These are phyloP conservation scores for Dryobotodes eremita DNA, from an alignment of 2,888 invertebrate genomes.

Conservation along the genomic window DNA sequence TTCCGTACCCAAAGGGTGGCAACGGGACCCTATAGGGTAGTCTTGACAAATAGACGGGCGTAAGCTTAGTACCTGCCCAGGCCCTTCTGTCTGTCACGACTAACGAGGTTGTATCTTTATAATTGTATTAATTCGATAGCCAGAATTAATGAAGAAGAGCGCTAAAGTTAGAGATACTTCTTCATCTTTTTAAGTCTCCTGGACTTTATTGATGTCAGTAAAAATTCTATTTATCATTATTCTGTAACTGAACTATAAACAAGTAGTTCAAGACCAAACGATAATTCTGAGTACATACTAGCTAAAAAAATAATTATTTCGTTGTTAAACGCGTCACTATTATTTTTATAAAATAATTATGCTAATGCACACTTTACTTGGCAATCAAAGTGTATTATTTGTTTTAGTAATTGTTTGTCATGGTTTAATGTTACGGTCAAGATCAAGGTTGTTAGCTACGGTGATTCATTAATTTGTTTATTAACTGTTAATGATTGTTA, in stretches of 20 bases:
- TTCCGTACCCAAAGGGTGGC: too few relatives aligned
- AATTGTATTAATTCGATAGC: neutral
- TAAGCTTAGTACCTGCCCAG: neutral
- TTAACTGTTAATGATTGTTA: neutral
- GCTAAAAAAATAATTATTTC: conserved; percentile 6
- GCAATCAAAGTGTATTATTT: conserved; percentile 34
- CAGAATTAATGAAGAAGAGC: neutral
- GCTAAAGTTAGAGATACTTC: neutral
- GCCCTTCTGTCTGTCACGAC: neutral
- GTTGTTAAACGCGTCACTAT: conserved; percentile 3
- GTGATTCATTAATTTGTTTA: neutral
- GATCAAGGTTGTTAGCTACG: conserved; percentile 17
- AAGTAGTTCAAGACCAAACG: conserved; percentile 16
- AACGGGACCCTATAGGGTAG: neutral
- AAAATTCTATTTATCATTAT: conserved; percentile 11
- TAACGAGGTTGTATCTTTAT: neutral
- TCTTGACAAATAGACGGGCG: neutral
- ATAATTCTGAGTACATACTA: neutral
- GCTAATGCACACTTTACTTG: conserved; percentile 15
- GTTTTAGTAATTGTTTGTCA: conserved; percentile 30
- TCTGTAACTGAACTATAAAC: neutral
- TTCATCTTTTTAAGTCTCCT: neutral
- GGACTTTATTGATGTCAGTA: neutral
- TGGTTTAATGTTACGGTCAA: conserved; percentile 29
- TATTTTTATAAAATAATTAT: conserved; percentile 17